Conservation (phyloP, 2,888 invertebrate genomes). For the Caenorhabditis plicata region DNA sequence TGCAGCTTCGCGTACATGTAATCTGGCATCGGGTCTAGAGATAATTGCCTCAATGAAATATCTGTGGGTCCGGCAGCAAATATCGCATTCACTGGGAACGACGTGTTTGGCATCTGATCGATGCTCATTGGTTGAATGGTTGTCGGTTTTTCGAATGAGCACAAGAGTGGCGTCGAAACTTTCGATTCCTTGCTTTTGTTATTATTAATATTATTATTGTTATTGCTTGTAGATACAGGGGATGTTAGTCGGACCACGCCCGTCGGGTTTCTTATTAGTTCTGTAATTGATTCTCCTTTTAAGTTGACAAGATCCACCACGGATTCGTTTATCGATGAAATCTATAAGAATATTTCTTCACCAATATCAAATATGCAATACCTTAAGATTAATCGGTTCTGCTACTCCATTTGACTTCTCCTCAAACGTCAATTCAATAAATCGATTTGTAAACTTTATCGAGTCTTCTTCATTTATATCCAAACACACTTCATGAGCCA, state of each 20-base stretch:
- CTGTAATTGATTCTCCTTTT: conserved; percentile 11
- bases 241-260: conserved; percentile 19
- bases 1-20: conserved; percentile 49
- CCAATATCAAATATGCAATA: neutral
- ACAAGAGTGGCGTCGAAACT: neutral
- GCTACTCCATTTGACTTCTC: conserved; percentile 11
- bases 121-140: conserved; percentile 35
- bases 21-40: conserved; percentile 56
- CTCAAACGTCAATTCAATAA: conserved; percentile 19
- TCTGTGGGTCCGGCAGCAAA: conserved; percentile 53
- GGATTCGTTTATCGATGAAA: conserved; percentile 9
- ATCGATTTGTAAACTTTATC: conserved; percentile 12
- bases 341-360: conserved; percentile 5
- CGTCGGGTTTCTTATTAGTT: conserved; percentile 16
- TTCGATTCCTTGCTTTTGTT: neutral
- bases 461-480: conserved; percentile 14
- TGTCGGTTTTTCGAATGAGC: conserved; percentile 22
- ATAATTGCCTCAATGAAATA: conserved; percentile 45
- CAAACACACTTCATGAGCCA: conserved; percentile 25
- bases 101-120: conserved; percentile 40
- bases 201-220: neutral
- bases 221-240: conserved; percentile 4
- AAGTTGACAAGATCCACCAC: conserved; percentile 17
- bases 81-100: conserved; percentile 46
- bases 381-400: conserved; percentile 10